These are phyloP conservation scores for Melanophora roralis DNA, from an alignment of 2,888 invertebrate species.

Conservation along the genomic window DNA sequence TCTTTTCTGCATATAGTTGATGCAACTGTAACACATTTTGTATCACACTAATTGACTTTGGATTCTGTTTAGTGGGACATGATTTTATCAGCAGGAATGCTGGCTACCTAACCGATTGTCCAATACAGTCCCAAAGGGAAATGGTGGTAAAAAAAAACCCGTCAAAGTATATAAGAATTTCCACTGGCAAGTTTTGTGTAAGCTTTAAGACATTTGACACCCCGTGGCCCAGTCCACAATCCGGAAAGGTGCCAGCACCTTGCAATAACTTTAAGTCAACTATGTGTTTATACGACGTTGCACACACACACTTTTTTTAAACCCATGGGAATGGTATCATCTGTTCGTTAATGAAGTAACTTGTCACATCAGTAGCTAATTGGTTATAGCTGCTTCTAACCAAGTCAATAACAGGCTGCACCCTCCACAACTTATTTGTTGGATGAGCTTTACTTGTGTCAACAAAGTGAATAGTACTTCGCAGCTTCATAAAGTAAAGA, in stretches of 20 bases:
- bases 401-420: too few species aligned
- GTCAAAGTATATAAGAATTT: neutral
- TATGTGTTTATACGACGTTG: conserved; percentile 59
- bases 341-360: too few species aligned
- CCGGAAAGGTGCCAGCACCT: conserved; percentile 53
- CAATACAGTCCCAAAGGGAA: neutral
- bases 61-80: neutral
- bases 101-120: neutral
- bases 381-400: too few species aligned
- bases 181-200: conserved; percentile 45
- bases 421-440: too few species aligned
- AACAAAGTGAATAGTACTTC: too few species aligned
- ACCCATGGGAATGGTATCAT: conserved; percentile 70
- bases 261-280: conserved; percentile 65
- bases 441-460: too few species aligned
- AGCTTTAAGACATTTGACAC: conserved; percentile 61
- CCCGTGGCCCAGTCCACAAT: conserved; percentile 59
- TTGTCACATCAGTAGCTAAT: too few species aligned
- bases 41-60: conserved; percentile 29
- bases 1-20: conserved; percentile 21
- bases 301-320: conserved; percentile 71
- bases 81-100: conserved; percentile 5
- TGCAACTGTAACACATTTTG: conserved; percentile 33
- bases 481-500: too few species aligned
- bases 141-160: neutral